These are phyloP conservation scores for Pterocles orientalis DNA, from an alignment of 2,113 vertebrate species.

Conservation along the genomic window DNA sequence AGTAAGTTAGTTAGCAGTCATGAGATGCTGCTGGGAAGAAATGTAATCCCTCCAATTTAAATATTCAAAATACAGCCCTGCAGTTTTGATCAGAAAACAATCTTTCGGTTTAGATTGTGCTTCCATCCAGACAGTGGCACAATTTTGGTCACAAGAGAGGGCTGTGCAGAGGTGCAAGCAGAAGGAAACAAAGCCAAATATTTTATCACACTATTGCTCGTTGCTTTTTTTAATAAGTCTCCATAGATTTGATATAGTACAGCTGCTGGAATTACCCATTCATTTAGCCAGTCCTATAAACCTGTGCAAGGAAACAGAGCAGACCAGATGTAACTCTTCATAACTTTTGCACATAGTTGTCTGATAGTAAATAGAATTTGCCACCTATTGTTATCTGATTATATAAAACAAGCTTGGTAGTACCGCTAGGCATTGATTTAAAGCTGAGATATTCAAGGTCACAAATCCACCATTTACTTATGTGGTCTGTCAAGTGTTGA, in stretches of 20 bases:
- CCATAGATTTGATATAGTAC: neutral
- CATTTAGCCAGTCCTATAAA: neutral
- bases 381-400: conserved; percentile 41
- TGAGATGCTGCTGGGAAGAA: neutral
- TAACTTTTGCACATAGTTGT: neutral
- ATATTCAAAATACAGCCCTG: neutral
- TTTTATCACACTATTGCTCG: neutral
- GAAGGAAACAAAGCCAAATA: neutral
- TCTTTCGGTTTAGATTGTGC: neutral
- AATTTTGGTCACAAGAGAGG: neutral
- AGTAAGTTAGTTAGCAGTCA: neutral
- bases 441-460: conserved; percentile 43
- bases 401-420: neutral
- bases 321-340: conserved; percentile 20
- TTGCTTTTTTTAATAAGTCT: neutral
- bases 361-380: conserved; percentile 34
- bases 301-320: neutral
- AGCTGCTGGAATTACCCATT: neutral
- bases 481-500: neutral
- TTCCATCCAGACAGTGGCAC: neutral
- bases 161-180: neutral
- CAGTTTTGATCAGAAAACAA: neutral
- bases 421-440: conserved; percentile 48
- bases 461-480: conserved; percentile 25
- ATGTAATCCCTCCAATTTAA: neutral